Percentiles rank a stretch among this genome's conserved stretches.
These are phyloP conservation scores for Apodemia duryi DNA, from an alignment of 2,888 invertebrate species.

Conservation along the genomic window DNA sequence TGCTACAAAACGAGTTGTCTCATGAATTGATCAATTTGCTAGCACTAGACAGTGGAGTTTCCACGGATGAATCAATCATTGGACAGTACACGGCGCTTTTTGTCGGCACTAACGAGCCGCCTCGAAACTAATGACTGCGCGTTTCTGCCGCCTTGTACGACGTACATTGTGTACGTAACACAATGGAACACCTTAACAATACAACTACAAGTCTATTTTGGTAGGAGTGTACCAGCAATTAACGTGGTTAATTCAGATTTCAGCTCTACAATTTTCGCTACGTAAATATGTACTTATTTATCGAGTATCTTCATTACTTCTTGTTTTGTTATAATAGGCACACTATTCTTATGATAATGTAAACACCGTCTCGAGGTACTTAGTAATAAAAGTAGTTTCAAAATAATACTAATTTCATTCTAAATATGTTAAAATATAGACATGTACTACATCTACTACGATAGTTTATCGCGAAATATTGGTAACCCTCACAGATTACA, in stretches of 20 bases:
- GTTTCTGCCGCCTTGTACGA: slow-evolving; percentile 32
- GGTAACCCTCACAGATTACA: too few relatives aligned
- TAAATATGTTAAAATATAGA: too few relatives aligned
- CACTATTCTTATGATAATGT: too few relatives aligned
- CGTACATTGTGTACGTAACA: slow-evolving; percentile 41
- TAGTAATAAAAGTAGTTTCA: too few relatives aligned
- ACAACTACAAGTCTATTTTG: slow-evolving; percentile 52
- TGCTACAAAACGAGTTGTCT: slow-evolving; percentile 15
- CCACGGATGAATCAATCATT: slow-evolving; percentile 65
- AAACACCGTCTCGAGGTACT: too few relatives aligned
- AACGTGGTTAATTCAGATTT: slow-evolving; percentile 46
- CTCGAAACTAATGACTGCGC: slow-evolving; percentile 48
- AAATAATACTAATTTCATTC: too few relatives aligned
- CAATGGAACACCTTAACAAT: slow-evolving; percentile 48
- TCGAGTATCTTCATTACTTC: slow-evolving; percentile 8
- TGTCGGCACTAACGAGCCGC: slow-evolving; percentile 54
- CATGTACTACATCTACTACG: too few relatives aligned
- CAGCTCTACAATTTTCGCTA: slow-evolving; percentile 23
- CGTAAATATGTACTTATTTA: slow-evolving; percentile 12
- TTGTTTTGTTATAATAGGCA: neutral
- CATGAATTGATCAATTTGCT: slow-evolving; percentile 60
- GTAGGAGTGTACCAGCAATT: slow-evolving; percentile 55
- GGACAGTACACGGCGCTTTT: slow-evolving; percentile 49
- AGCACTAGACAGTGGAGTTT: slow-evolving; percentile 50
- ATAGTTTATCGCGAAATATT: too few relatives aligned